phyloP scores from a whole-genome alignment of 2,113 vertebrate species.

The Phaethornis superciliosus region DNA sequence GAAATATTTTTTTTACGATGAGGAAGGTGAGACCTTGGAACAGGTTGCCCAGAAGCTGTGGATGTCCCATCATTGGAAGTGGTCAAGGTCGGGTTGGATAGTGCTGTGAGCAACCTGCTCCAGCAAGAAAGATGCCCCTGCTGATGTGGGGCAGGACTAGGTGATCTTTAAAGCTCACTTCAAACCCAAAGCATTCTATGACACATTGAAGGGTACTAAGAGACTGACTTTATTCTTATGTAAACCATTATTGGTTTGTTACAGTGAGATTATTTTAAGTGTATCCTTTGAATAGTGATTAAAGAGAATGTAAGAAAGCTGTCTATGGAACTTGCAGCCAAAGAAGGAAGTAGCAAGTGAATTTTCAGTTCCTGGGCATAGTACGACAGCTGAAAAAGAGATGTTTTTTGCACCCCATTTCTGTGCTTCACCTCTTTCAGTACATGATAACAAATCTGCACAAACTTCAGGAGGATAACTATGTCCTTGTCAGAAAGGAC shows the following conservation, averaged over 20 bases:
- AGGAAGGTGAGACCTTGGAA: too few relatives aligned
- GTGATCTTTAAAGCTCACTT: neutral
- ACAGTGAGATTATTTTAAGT: neutral
- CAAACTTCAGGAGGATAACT: neutral
- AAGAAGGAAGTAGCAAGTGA: neutral
- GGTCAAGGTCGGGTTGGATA: neutral
- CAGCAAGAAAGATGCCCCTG: too few relatives aligned
- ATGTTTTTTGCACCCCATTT: neutral
- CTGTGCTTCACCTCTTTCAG: neutral
- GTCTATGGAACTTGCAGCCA: neutral
- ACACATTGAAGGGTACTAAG: neutral
- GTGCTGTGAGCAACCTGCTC: neutral
- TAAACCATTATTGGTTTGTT: neutral
- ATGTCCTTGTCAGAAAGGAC: too few relatives aligned
- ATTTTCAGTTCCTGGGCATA: neutral
- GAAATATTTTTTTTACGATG: too few relatives aligned
- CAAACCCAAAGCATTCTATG: neutral
- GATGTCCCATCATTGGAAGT: neutral
- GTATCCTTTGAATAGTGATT: neutral
- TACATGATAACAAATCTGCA: neutral
- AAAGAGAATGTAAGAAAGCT: neutral
- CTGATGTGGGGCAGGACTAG: too few relatives aligned
- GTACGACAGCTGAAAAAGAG: neutral
- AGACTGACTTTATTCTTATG: neutral
- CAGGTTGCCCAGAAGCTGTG: too few relatives aligned